These are phyloP conservation scores for Therioaphis trifolii DNA, from an alignment of 2,888 invertebrate genomes.

Conservation along the genomic window DNA sequence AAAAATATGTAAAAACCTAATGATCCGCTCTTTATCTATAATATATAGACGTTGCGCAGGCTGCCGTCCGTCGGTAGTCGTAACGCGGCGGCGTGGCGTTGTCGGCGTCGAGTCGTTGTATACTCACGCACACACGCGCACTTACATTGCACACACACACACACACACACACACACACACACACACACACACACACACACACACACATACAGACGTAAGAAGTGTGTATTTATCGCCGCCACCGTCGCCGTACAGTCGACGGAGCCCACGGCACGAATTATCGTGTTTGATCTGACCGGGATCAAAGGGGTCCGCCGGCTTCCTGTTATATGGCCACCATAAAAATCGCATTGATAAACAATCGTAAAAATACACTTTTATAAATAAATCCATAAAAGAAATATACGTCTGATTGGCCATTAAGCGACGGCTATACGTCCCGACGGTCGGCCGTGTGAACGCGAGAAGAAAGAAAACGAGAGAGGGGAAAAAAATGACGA, in stretches of 20 bases:
- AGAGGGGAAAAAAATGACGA: background rate
- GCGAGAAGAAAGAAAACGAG: slow-evolving; percentile 45
- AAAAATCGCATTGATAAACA: slow-evolving; percentile 63
- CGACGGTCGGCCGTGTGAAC: slow-evolving; percentile 45
- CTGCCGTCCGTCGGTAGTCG: too few species aligned
- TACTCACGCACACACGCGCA: too few species aligned
- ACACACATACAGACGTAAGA: too few species aligned
- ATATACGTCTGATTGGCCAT: slow-evolving; percentile 59
- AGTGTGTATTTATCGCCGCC: slow-evolving; percentile 31
- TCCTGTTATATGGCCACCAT: slow-evolving; percentile 61
- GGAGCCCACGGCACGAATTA: slow-evolving; percentile 61
- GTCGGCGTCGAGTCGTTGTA: too few species aligned
- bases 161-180: too few species aligned
- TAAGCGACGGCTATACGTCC: slow-evolving; percentile 31
- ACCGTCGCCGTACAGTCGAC: background rate
- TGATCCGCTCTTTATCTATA: too few species aligned
- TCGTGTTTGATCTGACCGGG: slow-evolving; percentile 62
- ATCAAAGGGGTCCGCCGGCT: slow-evolving; percentile 62
- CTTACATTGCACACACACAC: too few species aligned
- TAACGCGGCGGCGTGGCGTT: too few species aligned
- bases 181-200: too few species aligned
- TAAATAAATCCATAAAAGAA: slow-evolving; percentile 63
- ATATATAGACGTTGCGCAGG: too few species aligned
- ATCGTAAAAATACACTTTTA: slow-evolving; percentile 62
- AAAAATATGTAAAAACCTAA: too few species aligned